A percentile compares a stretch with the other conserved stretches of the same genome.
Conservation (phyloP, 2,888 invertebrate genomes). For the Pristionchus japonicus region DNA sequence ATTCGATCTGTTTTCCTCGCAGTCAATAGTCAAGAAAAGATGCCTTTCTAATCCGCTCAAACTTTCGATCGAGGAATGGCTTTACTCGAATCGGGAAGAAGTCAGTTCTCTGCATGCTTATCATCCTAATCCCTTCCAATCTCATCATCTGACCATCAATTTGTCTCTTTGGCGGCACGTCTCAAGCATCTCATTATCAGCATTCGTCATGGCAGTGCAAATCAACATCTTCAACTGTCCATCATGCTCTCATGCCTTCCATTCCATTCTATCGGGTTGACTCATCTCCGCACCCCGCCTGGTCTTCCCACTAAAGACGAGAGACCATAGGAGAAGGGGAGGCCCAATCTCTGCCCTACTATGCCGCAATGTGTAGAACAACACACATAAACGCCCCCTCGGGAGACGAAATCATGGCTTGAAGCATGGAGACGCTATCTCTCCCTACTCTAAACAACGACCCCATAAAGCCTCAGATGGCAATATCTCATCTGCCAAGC, state of each 20-base stretch:
- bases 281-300: background rate
- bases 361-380: background rate
- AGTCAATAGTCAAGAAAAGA: too few relatives aligned
- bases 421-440: background rate
- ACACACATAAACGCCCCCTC: background rate
- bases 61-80: too few relatives aligned
- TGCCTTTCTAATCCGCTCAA: too few relatives aligned
- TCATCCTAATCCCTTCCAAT: background rate
- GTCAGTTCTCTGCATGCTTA: background rate
- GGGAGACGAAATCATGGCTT: background rate
- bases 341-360: background rate
- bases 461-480: background rate
- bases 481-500: background rate
- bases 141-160: background rate
- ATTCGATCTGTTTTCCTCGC: background rate
- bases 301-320: background rate
- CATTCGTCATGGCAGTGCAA: background rate
- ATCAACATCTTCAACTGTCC: background rate
- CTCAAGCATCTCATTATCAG: background rate
- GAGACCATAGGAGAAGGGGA: background rate
- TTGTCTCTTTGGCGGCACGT: too few relatives aligned
- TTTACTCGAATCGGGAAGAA: background rate
- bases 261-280: background rate
- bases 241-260: background rate
- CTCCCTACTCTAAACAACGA: background rate